Conservation (phyloP, 2,888 invertebrate genomes). For the Dryadula phaetusa region DNA sequence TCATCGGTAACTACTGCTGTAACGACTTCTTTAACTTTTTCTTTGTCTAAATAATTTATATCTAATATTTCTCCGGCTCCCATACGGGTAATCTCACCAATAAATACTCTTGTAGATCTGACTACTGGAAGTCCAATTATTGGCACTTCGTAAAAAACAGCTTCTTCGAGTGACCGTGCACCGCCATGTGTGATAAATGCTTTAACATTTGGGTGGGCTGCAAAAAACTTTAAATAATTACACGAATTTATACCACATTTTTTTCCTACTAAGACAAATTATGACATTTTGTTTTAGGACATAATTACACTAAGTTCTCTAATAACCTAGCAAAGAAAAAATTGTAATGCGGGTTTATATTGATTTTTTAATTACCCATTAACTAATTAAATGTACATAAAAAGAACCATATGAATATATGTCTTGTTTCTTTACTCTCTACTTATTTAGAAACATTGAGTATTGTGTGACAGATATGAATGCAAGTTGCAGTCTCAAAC, state of each 20-base stretch:
- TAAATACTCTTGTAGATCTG: constrained; percentile 67
- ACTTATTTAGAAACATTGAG: too few relatives aligned
- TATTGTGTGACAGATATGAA: too few relatives aligned
- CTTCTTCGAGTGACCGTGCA: constrained; percentile 75
- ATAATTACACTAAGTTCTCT: too few relatives aligned
- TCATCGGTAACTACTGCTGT: constrained; percentile 57
- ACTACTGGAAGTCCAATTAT: constrained; percentile 71
- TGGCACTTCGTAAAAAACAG: constrained; percentile 72
- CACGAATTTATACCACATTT: not conserved
- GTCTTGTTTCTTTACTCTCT: too few relatives aligned
- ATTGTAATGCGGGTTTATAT: too few relatives aligned
- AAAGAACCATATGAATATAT: too few relatives aligned
- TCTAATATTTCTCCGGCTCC: constrained; percentile 73
- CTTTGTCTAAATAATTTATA: constrained; percentile 67
- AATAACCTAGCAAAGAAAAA: too few relatives aligned
- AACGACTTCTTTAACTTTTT: constrained; percentile 61
- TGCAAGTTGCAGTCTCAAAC: too few relatives aligned
- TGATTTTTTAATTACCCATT: too few relatives aligned
- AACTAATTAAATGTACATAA: too few relatives aligned
- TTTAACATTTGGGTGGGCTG: constrained; percentile 75
- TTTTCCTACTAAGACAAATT: too few relatives aligned
- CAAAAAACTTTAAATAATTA: constrained; percentile 32
- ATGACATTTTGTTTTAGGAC: too few relatives aligned
- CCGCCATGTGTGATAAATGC: constrained; percentile 77
- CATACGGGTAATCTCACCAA: constrained; percentile 65